These are phyloP conservation scores for Lycophotia porphyrea DNA, from an alignment of 2,888 invertebrate genomes.

Conservation along the genomic window DNA sequence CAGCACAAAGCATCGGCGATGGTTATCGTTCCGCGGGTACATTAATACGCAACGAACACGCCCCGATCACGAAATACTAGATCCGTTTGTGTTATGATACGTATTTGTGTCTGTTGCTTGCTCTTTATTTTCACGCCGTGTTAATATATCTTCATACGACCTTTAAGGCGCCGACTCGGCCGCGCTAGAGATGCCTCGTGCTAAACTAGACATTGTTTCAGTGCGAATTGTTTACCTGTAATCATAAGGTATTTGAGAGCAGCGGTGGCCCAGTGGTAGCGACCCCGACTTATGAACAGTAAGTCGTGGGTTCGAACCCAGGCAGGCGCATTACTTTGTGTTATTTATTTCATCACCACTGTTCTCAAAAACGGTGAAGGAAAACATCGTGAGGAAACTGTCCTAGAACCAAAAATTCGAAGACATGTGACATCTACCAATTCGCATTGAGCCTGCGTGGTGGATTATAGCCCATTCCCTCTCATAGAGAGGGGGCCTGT, in stretches of 20 bases:
- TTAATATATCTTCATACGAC: slow-evolving; percentile 72
- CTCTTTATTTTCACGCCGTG: slow-evolving; percentile 79
- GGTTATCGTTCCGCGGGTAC: slow-evolving; percentile 82
- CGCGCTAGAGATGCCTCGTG: slow-evolving; percentile 17
- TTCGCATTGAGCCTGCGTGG: no score
- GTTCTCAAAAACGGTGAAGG: no score
- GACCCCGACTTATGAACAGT: no score
- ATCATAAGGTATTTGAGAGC: slow-evolving; percentile 35
- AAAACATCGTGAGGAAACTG: no score
- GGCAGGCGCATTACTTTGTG: no score
- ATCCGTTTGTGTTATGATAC: slow-evolving; percentile 84
- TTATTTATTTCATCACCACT: no score
- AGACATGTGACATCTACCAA: no score
- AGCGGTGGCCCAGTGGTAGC: no score
- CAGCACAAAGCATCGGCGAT: slow-evolving; percentile 83
- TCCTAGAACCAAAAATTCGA: no score
- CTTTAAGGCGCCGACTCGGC: slow-evolving; percentile 52
- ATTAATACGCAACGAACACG: slow-evolving; percentile 88
- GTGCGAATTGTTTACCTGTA: slow-evolving; percentile 38
- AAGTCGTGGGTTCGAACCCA: no score
- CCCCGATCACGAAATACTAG: slow-evolving; percentile 88
- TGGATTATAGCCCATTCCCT: no score
- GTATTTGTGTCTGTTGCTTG: slow-evolving; percentile 71
- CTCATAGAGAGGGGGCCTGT: no score
- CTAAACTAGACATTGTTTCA: slow-evolving; percentile 64